These are phyloP conservation scores for Aricia artaxerxes DNA, from an alignment of 2,888 invertebrate species.

Conservation along the genomic window DNA sequence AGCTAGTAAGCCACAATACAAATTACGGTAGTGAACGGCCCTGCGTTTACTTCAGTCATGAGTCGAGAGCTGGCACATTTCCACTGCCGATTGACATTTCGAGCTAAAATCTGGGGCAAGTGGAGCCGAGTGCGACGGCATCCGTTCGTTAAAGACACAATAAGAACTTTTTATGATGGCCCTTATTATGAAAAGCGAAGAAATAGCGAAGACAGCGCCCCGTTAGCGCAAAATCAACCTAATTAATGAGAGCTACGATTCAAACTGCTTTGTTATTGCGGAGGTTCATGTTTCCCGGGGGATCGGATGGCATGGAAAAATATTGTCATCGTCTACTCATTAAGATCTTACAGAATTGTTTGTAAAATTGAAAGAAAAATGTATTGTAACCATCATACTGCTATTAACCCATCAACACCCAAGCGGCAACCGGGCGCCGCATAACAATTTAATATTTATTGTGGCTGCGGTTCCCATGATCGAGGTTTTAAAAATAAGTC, in stretches of 20 bases:
- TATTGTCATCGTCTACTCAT: slow-evolving; percentile 13
- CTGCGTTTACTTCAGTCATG: not conserved
- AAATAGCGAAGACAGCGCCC: not conserved
- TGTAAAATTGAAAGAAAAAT: not conserved
- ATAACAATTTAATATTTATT: no score
- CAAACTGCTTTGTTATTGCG: slow-evolving; percentile 9
- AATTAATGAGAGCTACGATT: slow-evolving; percentile 16
- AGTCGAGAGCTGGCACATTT: slow-evolving; percentile 22
- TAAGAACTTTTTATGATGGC: slow-evolving; percentile 4
- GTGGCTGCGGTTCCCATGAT: no score
- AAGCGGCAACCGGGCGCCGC: no score
- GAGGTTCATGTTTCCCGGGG: not conserved
- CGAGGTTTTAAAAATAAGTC: no score
- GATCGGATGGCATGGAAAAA: slow-evolving; percentile 5
- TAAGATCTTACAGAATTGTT: not conserved
- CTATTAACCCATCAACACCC: not conserved
- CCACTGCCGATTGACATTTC: slow-evolving; percentile 29
- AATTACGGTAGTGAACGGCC: not conserved
- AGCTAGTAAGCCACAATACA: not conserved
- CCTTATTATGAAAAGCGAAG: slow-evolving; percentile 3
- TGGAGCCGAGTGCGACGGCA: slow-evolving; percentile 19
- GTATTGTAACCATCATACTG: not conserved
- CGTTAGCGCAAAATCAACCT: slow-evolving; percentile 12
- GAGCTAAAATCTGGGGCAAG: slow-evolving; percentile 31
- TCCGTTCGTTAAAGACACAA: slow-evolving; percentile 30